A percentile compares a stretch with the other conserved stretches of the same genome.
Conservation (phyloP, 2,888 invertebrate genomes). For the Cryptus viduatorius region DNA sequence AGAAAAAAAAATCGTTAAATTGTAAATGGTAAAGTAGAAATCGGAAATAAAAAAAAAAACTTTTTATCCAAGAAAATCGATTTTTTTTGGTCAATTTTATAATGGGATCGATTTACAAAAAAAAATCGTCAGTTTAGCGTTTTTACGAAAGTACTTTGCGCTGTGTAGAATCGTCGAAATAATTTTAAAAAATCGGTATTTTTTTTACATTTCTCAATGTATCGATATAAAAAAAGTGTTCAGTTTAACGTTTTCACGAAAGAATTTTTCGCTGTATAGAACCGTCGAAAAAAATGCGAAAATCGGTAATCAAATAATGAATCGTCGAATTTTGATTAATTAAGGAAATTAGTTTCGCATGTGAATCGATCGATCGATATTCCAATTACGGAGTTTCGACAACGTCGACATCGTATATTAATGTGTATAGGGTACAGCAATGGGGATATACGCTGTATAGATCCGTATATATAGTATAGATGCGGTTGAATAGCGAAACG, state of each 20-base stretch:
- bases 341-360: slow-evolving; percentile 41
- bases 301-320: slow-evolving; percentile 33
- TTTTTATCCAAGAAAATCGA: background rate
- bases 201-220: too few species aligned
- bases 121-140: too few species aligned
- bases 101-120: too few species aligned
- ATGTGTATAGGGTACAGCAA: background rate
- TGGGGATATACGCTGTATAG: too few species aligned
- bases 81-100: background rate
- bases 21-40: background rate
- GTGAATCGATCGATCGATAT: slow-evolving; percentile 50
- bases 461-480: slow-evolving; percentile 8
- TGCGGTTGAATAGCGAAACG: background rate
- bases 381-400: slow-evolving; percentile 43
- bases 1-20: background rate
- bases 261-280: too few species aligned
- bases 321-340: slow-evolving; percentile 51
- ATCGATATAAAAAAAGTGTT: too few species aligned
- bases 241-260: too few species aligned
- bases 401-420: background rate
- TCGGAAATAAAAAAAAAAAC: background rate
- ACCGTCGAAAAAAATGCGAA: background rate
- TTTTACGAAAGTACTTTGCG: too few species aligned
- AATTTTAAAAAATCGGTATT: background rate
- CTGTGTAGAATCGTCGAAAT: too few species aligned